These are phyloP conservation scores for Emesis russula DNA, from an alignment of 2,888 invertebrate genomes.

Conservation along the genomic window DNA sequence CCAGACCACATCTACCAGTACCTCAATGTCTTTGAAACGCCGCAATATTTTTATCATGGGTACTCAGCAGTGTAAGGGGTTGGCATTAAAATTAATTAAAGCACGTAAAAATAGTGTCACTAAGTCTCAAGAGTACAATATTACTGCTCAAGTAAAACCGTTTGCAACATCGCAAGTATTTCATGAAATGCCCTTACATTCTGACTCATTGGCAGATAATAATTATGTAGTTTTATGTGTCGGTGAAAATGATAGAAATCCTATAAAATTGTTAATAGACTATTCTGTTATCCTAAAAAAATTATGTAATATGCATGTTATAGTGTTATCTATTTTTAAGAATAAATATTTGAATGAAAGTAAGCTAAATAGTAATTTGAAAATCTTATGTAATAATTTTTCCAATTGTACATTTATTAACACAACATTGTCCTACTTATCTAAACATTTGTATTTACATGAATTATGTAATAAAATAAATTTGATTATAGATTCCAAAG, in stretches of 20 bases:
- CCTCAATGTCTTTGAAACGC: too few species aligned
- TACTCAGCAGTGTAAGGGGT: neutral
- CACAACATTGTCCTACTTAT: neutral
- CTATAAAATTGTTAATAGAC: too few species aligned
- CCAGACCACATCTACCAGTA: too few species aligned
- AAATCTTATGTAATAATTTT: neutral
- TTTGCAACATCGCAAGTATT: too few species aligned
- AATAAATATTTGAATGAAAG: conserved; percentile 3
- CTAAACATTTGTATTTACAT: neutral
- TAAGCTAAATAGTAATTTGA: neutral
- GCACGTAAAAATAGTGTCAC: neutral
- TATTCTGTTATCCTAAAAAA: neutral
- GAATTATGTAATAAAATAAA: neutral
- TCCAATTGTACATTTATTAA: conserved; percentile 4
- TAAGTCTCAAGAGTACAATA: neutral
- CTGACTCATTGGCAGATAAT: neutral
- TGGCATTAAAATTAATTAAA: conserved; percentile 1
- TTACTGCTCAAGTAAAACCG: neutral
- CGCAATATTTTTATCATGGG: neutral
- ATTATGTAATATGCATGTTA: neutral
- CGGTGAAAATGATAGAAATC: neutral
- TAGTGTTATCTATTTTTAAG: neutral
- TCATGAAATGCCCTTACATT: neutral
- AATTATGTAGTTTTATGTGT: too few species aligned
- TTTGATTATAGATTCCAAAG: neutral